Percentiles rank a stretch among this genome's conserved stretches.
phyloP scores from a whole-genome alignment of 2,888 invertebrate species.

The Asteroscopus sphinx region DNA sequence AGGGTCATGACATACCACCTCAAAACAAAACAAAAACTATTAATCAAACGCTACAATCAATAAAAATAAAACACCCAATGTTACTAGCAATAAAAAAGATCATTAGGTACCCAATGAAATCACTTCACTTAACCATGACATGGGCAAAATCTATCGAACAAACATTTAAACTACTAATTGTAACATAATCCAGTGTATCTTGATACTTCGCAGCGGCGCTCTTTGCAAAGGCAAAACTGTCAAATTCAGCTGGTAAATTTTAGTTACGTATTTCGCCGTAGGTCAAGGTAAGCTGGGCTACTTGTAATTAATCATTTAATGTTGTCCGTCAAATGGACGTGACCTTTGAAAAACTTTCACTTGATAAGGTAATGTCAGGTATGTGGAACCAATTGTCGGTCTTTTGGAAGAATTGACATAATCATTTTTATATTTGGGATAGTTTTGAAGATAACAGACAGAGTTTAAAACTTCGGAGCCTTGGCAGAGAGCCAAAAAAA shows the following conservation, averaged over 20 bases:
- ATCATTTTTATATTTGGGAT: not conserved
- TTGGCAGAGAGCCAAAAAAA: slow-evolving; percentile 26
- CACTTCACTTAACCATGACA: slow-evolving; percentile 31
- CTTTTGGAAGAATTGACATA: not conserved
- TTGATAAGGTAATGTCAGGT: slow-evolving; percentile 1
- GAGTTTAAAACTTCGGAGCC: no score
- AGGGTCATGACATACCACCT: not conserved
- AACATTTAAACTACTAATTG: slow-evolving; percentile 8
- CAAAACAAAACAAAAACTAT: slow-evolving; percentile 19
- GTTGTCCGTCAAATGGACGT: slow-evolving; percentile 20
- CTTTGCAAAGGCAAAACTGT: not conserved
- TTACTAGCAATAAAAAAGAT: slow-evolving; percentile 31
- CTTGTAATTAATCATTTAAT: slow-evolving; percentile 18
- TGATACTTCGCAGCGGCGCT: not conserved
- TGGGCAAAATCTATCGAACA: slow-evolving; percentile 17
- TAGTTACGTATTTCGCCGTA: not conserved
- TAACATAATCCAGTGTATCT: not conserved
- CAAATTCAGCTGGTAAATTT: not conserved
- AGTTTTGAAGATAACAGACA: no score
- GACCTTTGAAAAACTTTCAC: slow-evolving; percentile 17
- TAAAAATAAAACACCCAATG: slow-evolving; percentile 25
- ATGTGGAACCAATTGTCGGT: not conserved
- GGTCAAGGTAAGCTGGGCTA: not conserved
- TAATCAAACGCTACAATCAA: slow-evolving; percentile 21
- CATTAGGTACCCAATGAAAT: slow-evolving; percentile 32